Base-by-base conservation (phyloP, 1,140 invertebrate genomes). In the Cotesia vestalis region DNA sequence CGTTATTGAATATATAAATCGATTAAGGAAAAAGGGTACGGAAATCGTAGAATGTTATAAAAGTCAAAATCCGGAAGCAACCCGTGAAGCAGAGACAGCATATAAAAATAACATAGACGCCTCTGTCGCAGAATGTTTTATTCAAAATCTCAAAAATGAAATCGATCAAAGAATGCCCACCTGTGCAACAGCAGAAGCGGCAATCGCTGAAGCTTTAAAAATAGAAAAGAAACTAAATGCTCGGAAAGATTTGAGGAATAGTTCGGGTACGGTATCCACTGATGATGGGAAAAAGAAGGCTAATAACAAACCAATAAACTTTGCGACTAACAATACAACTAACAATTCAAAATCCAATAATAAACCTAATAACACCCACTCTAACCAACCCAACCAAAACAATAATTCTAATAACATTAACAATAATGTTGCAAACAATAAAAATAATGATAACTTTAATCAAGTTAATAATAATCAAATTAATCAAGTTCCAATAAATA, bases 151-250 rank as follows among this genome's bases (percentile, higher is more conserved):
- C 1, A 68, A 20, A 55, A 52, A 61, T 40, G 60, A 73, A 55
- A 73, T 73, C 1, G 71, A 73, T 40, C 46, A 69, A 17, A 66
- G 71, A n/a, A 69, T 73, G 71, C 53, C 69, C 9, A 2, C 20
- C 34, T 71, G 27, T 59, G 67, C 0, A 4, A 62, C 35, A 6
- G 35, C 61, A 17, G 36, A 14, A 0, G 17, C 14, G 4, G 67
- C 67, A 3, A 9, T 60, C 9, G 1, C 40, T 9, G 46, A 51
- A 1, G 67, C 67, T 46, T 46, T 69, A 14, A 4, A 69, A 61
- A 60, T 69, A 8, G 67, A 69, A 6, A 36, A 36, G 11, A 46
- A 46, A 34, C 34, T 69, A 14, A 46, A 9, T 34, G 67, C 36
- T 14, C 34, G 55, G 27, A 69, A 20, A 14, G 67, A 69, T 11